Base-by-base conservation (phyloP, 1,140 invertebrate genomes). In the Neodiprion lecontei region DNA sequence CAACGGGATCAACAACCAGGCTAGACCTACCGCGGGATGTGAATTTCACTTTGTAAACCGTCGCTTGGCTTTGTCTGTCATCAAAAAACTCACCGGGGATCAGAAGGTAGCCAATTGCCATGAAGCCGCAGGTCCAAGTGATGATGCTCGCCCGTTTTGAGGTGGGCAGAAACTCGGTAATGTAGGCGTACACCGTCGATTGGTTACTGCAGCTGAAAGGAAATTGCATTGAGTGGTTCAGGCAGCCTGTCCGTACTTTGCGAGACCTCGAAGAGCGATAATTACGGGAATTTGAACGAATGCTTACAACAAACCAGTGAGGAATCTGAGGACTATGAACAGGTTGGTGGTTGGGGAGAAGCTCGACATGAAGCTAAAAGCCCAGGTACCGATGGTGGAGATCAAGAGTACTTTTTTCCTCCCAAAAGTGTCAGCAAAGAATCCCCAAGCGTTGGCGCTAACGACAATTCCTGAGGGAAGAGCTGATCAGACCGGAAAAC, bases 241-340 rank as follows among this genome's bases (percentile, higher is more conserved):
- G 11, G 47, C 28, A 49, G 9, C 49, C 73, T 69, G 28, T 73
- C 50, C 7, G 61, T 7, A 14, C 61, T 14, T 65, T 14, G 4
- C 61, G 61, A 14, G 17, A 14, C 17, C 7, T 7, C 12, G 12
- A 3, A 70, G 28, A 49, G 71, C 67, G 40, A 17, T 21, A 69
- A 23, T 49, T 11, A 67, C 65, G 28, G 17, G 49, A 17, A 73
- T 17, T 75, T 28, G 70, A n/a, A 5, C 74, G n/a, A 47, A 14
- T 87, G 87, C 7, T 83, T 89, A 85, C 90, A 90, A 79, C 74
- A 91, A 89, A 47, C 89, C 90, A 74, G 89, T 90, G 8, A 90
- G 81, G 70, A 88, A 86, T 71, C 90, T 85, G 10, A 88, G 89
- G 8, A 88, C 80, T 4, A 89, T 74, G 11, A 91, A 78, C 40